Evolutionary conservation across 2,797 vertebrate genomes (phyloP), one percentile per base, ranked within the genome.

Genomic region (Lacerta bilineata): DNA sequence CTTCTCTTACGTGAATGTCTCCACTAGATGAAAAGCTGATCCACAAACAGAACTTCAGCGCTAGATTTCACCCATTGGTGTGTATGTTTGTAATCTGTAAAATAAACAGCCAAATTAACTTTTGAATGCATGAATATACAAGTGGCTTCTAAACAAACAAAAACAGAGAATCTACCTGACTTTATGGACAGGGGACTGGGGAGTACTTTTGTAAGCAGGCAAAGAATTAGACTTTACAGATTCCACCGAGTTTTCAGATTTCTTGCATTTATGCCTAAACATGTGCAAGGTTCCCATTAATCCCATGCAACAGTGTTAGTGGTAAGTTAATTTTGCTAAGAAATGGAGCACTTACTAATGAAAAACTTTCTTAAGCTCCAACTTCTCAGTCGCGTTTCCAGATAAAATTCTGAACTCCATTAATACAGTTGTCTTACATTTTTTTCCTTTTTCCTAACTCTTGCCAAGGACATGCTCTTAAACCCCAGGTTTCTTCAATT

Each of bases 401-500:
- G 27, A 36, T 78, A 43, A 39, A 88, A 71, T 6, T 71, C 8
- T 64, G 39, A 36, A 36, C 71, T 90, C 75, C 91, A 80, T 10
- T 89, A 84, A 68, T 41, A 7, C 86, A 79, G n/a, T 86, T 61
- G 66, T 89, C 55, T 83, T 88, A 81, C 41, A 75, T 41, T 8
- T 83, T 39, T 13, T 76, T 18, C 27, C 17, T n/a, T 82, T 23
- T 39, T 82, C 78, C 13, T 36, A 27, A 69, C 39, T 20, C 85
- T 79, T 27, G 77, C 80, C 75, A 97, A 99, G 99, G 99, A 97
- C 98, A 99, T 93, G 99, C 99, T 92, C 98, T 99, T 95, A 99
- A 99, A 96, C 99, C 99, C 96, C 99, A 99, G 97, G 99, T 99
- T 95, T 98, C 99, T 90, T 99, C 99, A 86, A 98, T 99, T 96